Base-by-base conservation (phyloP, 2,888 invertebrate species). In the Spisula subtruncata region DNA sequence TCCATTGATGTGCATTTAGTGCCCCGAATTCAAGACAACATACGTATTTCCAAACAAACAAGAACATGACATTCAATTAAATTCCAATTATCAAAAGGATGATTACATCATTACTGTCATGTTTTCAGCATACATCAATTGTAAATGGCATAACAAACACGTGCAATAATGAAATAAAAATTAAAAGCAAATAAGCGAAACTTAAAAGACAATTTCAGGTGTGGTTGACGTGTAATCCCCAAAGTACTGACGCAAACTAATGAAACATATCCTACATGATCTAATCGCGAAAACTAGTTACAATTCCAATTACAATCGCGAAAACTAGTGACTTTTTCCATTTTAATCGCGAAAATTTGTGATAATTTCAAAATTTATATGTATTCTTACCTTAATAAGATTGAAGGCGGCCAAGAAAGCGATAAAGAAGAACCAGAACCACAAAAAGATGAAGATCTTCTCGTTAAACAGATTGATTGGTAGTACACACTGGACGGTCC, bases 401-500 rank as follows among this genome's bases (percentile, higher is more conserved):
- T 93, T 95, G 86, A 92, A 92, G 35, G 92, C 90, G 29, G 93
- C 89, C 60, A 95, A 85, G 79, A 92, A 82, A 20, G 94, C 93
- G 20, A 95, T 91, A 51, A 95, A 90, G 66, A 95, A 93, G 66
- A 94, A 93, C 96, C 96, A 95, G 90, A 96, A 96, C 96, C 96
- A 96, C 46, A 94, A 81, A 87, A 96, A 93, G 81, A 95, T 95
- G 91, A 95, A 96, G 89, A 95, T 95, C 87, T 96, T 96, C 92
- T 96, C 96, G 84, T 95, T 94, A 90, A 96, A 96, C 29, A 96
- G 93, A 81, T 96, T 96, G 83, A 96, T 94, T 1, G 95, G 95
- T 54, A 96, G 91, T 0, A 95, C 95, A 86, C 95, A 95, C 89
- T 95, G 96, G 16, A 96, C 93, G 1, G 95, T 94, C 93, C 93